Evolutionary conservation across 2,113 vertebrate species (phyloP), one percentile per base, ranked within the genome.

Genomic region (Microtus pennsylvanicus): DNA sequence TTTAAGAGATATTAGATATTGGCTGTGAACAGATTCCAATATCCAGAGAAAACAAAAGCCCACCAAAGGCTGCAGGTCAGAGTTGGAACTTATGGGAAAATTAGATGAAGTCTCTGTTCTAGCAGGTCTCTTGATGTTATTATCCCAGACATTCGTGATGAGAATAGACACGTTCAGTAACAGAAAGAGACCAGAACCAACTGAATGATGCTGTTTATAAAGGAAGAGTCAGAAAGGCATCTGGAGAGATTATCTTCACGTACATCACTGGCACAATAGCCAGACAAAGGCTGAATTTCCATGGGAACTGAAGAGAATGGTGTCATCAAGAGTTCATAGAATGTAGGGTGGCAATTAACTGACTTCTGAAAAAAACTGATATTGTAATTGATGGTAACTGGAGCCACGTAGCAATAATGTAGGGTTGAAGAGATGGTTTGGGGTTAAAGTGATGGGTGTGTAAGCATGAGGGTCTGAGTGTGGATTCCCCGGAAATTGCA

Each of bases 1-100:
- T 75, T 63, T n/a, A 90, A 90, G 35, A 72, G 7, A 72, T 65
- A 42, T 50, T 82, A 90, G 61, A 85, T 63, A 81, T 55, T 95
- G 10, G 21, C 38, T 89, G 30, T 67, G 50, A 93, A 78, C 24
- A 55, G 24, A n/a, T 90, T 28, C 67, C 33, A 87, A 55, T 35
- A 91, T 47, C n/a, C 35, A 63, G 38, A 92, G 45, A 30, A 63
- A 83, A 69, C 14, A 69, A 82, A 63, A 24, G 82, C 83, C 2
- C 65, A 70, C 28, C 55, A 63, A 21, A 22, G 38, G 58, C 35
- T 33, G 83, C 24, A 82, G 14, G 74, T 76, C 65, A 65, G 72
- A 91, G 50, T 50, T 3, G 2, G 24, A 35, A 38, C 22, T 94
- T 76, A 78, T 52, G 30, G 26, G 76, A 74, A 28, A 74, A 28